phyloP scores from a whole-genome alignment of 2,888 invertebrate genomes.

The Thalpophila matura region DNA sequence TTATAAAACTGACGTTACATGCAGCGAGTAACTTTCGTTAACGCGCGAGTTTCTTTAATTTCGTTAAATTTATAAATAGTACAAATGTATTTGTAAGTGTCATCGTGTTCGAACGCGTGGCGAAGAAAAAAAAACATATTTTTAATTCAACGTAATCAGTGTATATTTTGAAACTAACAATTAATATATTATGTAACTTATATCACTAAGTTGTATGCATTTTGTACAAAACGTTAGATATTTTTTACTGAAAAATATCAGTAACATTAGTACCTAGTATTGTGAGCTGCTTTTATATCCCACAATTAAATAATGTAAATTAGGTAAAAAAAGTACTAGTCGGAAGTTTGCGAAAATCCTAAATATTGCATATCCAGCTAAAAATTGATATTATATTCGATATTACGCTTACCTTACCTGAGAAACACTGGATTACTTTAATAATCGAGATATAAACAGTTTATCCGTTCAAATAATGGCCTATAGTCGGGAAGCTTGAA shows the following conservation, averaged over 20 bases:
- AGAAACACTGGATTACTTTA: slow-evolving; percentile 69
- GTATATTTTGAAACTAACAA: slow-evolving; percentile 79
- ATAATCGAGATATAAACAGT: slow-evolving; percentile 20
- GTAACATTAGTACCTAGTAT: slow-evolving; percentile 67
- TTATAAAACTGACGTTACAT: slow-evolving; percentile 69
- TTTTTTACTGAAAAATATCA: slow-evolving; percentile 81
- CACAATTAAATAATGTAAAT: slow-evolving; percentile 72
- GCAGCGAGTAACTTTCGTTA: slow-evolving; percentile 72
- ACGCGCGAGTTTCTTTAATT: slow-evolving; percentile 68
- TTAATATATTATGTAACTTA: slow-evolving; percentile 74
- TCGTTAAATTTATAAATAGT: slow-evolving; percentile 86
- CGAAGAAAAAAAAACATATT: slow-evolving; percentile 65
- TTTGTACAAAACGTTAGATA: slow-evolving; percentile 87
- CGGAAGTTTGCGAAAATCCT: slow-evolving; percentile 75
- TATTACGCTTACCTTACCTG: slow-evolving; percentile 69
- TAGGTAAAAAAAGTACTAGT: slow-evolving; percentile 82
- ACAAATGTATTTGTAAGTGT: slow-evolving; percentile 86
- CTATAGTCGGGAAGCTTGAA: slow-evolving; percentile 71
- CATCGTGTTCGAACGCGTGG: slow-evolving; percentile 57
- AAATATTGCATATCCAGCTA: slow-evolving; percentile 79
- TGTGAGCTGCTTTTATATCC: slow-evolving; percentile 85
- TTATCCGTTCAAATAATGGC: slow-evolving; percentile 63
- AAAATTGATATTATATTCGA: slow-evolving; percentile 74
- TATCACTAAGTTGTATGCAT: slow-evolving; percentile 75
- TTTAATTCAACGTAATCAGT: slow-evolving; percentile 72